A percentile compares a stretch with the other conserved stretches of the same genome.
Evolutionary conservation across 2,888 invertebrate genomes (phyloP).

Genomic region (Nomada ferruginata): DNA sequence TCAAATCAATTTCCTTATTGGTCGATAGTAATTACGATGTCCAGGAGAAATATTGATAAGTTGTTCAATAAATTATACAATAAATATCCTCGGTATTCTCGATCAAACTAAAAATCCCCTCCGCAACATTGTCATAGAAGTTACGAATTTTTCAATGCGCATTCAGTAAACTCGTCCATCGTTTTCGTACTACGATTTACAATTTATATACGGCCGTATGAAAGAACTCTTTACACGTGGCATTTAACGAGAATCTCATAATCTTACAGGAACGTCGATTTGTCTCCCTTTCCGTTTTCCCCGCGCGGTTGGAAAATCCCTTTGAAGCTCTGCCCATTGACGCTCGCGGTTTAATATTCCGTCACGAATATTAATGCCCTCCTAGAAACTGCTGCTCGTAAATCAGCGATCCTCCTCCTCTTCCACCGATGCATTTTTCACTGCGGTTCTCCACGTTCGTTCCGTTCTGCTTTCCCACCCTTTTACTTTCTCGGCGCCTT

Average conservation of each 20-base stretch:
- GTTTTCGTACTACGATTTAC: conserved; percentile 51
- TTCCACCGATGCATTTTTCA: conserved; percentile 65
- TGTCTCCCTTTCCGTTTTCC: conserved; percentile 18
- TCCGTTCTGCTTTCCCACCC: neutral
- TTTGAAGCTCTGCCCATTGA: conserved; percentile 71
- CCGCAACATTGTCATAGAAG: neutral
- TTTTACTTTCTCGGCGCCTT: neutral
- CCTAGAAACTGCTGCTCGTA: conserved; percentile 69
- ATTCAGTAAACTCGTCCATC: conserved; percentile 59
- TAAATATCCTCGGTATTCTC: conserved; percentile 4
- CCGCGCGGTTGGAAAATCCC: conserved; percentile 64
- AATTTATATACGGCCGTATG: conserved; percentile 67
- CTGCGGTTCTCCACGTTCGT: conserved; percentile 61
- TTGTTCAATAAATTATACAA: neutral
- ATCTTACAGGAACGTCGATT: conserved; percentile 71
- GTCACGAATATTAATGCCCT: conserved; percentile 74
- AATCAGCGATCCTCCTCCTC: conserved; percentile 67
- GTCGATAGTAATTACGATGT: neutral
- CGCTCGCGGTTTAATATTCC: conserved; percentile 74
- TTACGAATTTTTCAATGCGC: conserved; percentile 46
- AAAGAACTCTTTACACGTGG: conserved; percentile 74
- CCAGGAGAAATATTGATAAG: neutral
- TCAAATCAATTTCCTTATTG: conserved; percentile 7
- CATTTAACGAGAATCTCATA: conserved; percentile 80
- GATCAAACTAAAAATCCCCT: neutral